Base-by-base conservation (phyloP, 2,797 vertebrate species). In the Lepus oiostolus region DNA sequence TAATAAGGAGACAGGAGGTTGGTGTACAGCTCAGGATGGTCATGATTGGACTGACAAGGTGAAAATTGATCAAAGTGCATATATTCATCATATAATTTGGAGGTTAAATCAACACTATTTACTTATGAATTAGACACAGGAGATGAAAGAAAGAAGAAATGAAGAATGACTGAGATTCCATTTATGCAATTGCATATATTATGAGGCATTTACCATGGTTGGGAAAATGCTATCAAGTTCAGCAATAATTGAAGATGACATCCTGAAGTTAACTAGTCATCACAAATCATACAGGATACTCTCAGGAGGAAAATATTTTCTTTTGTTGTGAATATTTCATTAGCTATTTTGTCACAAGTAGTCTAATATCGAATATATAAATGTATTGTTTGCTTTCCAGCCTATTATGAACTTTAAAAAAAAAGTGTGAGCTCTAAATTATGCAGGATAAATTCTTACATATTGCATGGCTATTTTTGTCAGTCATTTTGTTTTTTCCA, bases 31-130 rank as follows among this genome's bases (percentile, higher is more conserved):
- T n/a, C 14, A 70, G 42, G 47, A 88, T 50, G 22, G 5, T 62
- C 26, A 90, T 11, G 8, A 8, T 35, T 72, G 7, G 32, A 63
- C 7, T 77, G 21, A 68, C 54, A 47, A 58, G 12, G 9, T 2
- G 5, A 13, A 68, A 17, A 52, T 1, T 19, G 70, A 62, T 42
- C 74, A 79, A 92, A 35, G 13, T 62, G 21, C 24, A 58, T 52
- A 19, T 8, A 70, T 72, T 84, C 32, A 6, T 76, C 63, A 81
- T 16, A 19, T 42, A 68, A 92, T 65, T 72, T 47, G 32, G 42
- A 86, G 28, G 26, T 22, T 68, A 26, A 93, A 82, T 84, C 58
- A 88, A 74, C 6, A 67, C 35, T 67, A 68, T 87, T 92, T 79
- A 2, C 30, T 87, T 4, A 28, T 52, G n/a, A 87, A 68, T 28